Percentiles rank a stretch among this genome's conserved stretches.
Evolutionary conservation across 2,797 vertebrate species (phyloP).

Genomic region (Pipistrellus kuhlii): DNA sequence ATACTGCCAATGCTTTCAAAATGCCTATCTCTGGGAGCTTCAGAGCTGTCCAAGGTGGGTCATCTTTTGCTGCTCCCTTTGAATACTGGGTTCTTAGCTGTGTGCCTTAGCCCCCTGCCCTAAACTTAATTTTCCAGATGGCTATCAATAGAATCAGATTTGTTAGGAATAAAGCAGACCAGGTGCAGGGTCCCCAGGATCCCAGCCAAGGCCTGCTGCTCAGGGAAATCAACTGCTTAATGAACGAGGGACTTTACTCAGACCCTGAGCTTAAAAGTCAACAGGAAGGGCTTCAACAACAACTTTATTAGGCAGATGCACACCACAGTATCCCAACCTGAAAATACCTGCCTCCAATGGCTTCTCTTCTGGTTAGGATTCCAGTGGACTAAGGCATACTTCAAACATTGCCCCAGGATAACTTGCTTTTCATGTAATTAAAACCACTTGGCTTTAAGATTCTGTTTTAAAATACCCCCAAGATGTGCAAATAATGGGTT

Average conservation of each 20-base stretch:
- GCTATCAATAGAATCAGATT: slow-evolving; percentile 68
- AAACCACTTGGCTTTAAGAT: slow-evolving; percentile 19
- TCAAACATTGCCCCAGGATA: slow-evolving; percentile 30
- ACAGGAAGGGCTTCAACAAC: slow-evolving; percentile 64
- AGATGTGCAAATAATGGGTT: slow-evolving; percentile 30
- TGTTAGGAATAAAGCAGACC: slow-evolving; percentile 65
- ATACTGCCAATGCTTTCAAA: background rate
- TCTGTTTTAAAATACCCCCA: slow-evolving; percentile 17
- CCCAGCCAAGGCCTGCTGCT: slow-evolving; percentile 62
- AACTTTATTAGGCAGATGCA: slow-evolving; percentile 68
- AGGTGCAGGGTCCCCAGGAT: slow-evolving; percentile 60
- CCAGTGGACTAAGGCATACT: slow-evolving; percentile 25
- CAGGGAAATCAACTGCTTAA: slow-evolving; percentile 66
- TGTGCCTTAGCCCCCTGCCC: background rate
- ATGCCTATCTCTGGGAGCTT: background rate
- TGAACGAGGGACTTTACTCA: slow-evolving; percentile 56
- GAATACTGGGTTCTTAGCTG: background rate
- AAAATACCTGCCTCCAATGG: background rate
- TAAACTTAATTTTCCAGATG: slow-evolving; percentile 50
- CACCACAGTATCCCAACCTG: background rate
- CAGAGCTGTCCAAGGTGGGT: background rate
- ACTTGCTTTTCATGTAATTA: slow-evolving; percentile 68
- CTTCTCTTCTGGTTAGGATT: slow-evolving; percentile 48
- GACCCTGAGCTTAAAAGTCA: slow-evolving; percentile 74
- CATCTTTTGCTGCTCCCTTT: background rate